Evolutionary conservation across 2,113 vertebrate species (phyloP), one percentile per base, ranked within the genome.

Genomic region (Grus americana): DNA sequence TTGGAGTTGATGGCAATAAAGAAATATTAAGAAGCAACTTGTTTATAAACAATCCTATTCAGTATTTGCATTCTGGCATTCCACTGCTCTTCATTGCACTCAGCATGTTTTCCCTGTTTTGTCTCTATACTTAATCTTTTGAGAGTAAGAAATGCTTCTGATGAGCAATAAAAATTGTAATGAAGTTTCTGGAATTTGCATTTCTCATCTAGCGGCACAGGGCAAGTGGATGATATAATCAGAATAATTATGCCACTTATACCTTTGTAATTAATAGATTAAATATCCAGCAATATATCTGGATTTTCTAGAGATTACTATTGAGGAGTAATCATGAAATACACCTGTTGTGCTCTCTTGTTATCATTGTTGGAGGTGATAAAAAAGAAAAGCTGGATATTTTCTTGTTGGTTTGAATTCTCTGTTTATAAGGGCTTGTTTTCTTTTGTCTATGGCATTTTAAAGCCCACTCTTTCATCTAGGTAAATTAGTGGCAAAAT

Each of bases 31-130:
- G 3, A 63, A 82, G 11, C 47, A 92, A 21, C 21, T 88, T 96
- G 83, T 92, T 94, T 95, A 87, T 44, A 94, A 92, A 92, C 86
- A 93, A 47, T 16, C 79, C 93, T 91, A 74, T 63, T 47, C 23
- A 55, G 46, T 88, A 73, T 91, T 96, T 95, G 49, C 47, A 86
- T 34, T 95, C 79, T 90, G 38, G 40, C 42, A 85, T 94, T 73
- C 17, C 92, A 90, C 79, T 88, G 79, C 71, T 95, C 49, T 90
- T 90, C 70, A 59, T 75, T 63, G 66, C 44, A 92, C 61, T 90
- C 40, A 55, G 49, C 30, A 92, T 90, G 34, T 86, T 94, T 96
- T 95, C 58, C 52, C 29, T 88, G 55, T 89, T 95, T 91, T 75
- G 12, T 68, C 40, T 95, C 20, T 47, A 29, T 42, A 47, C 8